Conservation (phyloP, 1,140 invertebrate species). For the Luehdorfia chinensis region DNA sequence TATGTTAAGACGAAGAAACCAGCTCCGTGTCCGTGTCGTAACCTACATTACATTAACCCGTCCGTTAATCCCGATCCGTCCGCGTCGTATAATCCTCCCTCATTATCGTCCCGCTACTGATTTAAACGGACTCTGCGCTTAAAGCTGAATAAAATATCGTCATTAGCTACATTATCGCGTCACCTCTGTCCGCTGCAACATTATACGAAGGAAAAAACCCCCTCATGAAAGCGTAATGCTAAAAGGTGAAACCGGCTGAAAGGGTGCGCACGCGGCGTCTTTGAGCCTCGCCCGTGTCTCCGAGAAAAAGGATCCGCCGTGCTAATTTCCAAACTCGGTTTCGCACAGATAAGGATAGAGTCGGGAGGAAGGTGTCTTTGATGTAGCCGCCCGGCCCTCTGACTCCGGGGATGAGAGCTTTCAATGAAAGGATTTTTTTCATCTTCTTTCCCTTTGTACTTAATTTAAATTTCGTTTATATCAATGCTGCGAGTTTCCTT, state of each 20-base stretch:
- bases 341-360: slow-evolving; percentile 68
- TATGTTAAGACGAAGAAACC: too few relatives aligned
- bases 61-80: too few relatives aligned
- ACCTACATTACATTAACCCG: too few relatives aligned
- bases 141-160: slow-evolving; percentile 56
- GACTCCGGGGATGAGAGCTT: slow-evolving; percentile 71
- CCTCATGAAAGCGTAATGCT: slow-evolving; percentile 60
- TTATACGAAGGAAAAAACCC: slow-evolving; percentile 54
- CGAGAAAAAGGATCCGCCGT: slow-evolving; percentile 52
- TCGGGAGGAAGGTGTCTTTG: slow-evolving; percentile 62
- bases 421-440: slow-evolving; percentile 77
- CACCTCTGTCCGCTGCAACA: slow-evolving; percentile 54
- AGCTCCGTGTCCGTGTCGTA: too few relatives aligned
- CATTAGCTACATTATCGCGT: slow-evolving; percentile 64
- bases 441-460: slow-evolving; percentile 75
- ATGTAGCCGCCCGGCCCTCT: slow-evolving; percentile 69
- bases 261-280: slow-evolving; percentile 60
- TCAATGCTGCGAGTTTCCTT: slow-evolving; percentile 73
- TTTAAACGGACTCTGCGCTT: slow-evolving; percentile 41
- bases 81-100: slow-evolving; percentile 36
- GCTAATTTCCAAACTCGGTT: slow-evolving; percentile 73
- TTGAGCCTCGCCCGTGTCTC: slow-evolving; percentile 30
- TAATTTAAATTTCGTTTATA: slow-evolving; percentile 78
- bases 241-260: slow-evolving; percentile 42
- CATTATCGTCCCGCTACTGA: slow-evolving; percentile 39